phyloP scores from a whole-genome alignment of 2,888 invertebrate species.

The Bellardia pandia region DNA sequence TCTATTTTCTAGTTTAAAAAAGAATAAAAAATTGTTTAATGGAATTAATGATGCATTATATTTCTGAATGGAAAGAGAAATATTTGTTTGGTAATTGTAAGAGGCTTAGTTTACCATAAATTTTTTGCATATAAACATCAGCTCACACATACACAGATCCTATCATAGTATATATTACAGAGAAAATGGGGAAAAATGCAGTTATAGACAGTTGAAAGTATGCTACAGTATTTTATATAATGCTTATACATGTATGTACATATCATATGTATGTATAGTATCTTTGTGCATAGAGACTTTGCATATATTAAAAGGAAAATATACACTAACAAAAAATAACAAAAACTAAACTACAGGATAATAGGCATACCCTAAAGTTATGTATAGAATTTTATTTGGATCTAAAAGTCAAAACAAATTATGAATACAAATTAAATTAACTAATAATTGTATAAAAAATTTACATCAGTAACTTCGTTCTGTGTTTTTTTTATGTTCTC shows the following conservation, averaged over 20 bases:
- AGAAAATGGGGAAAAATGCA: constrained; percentile 9
- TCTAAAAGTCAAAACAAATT: not conserved
- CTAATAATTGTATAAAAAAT: not conserved
- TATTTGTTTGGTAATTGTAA: constrained; percentile 62
- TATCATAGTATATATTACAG: not conserved
- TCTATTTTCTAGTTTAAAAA: not conserved
- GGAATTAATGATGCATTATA: constrained; percentile 71
- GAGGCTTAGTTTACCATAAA: constrained; percentile 55
- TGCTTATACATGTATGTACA: not conserved
- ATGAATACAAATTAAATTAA: too few relatives aligned
- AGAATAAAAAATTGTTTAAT: constrained; percentile 38
- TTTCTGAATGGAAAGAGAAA: constrained; percentile 42
- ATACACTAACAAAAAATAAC: not conserved
- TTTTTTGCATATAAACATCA: constrained; percentile 32
- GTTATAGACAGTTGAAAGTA: constrained; percentile 29
- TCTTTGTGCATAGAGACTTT: constrained; percentile 17
- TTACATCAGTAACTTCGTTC: not conserved
- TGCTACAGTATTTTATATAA: constrained; percentile 46
- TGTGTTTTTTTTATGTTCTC: not conserved
- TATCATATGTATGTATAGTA: not conserved
- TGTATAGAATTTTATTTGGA: not conserved
- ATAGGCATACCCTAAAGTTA: not conserved
- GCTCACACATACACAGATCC: not conserved
- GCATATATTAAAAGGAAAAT: constrained; percentile 14
- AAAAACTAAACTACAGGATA: not conserved